Conservation (phyloP, 2,113 vertebrate species). For the Gymnogyps californianus region DNA sequence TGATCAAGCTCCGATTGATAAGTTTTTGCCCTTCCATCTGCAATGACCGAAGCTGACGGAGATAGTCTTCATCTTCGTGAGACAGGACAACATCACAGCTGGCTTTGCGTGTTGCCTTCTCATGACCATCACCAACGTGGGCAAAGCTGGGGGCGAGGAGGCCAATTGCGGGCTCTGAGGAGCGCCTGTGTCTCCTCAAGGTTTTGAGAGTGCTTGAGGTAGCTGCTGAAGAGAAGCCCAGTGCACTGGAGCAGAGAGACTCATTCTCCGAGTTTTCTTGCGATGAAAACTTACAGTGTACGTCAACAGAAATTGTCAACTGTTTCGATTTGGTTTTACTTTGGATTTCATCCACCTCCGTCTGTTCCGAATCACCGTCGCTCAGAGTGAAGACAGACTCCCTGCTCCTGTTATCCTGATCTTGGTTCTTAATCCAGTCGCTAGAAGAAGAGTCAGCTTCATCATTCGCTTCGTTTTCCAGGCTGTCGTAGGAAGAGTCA, state of each 20-base stretch:
- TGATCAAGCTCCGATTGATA: slow-evolving; percentile 65
- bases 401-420: slow-evolving; percentile 85
- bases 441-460: slow-evolving; percentile 82
- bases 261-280: slow-evolving; percentile 27
- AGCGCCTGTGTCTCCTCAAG: slow-evolving; percentile 76
- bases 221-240: slow-evolving; percentile 43
- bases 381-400: slow-evolving; percentile 90
- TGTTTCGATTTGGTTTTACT: slow-evolving; percentile 69
- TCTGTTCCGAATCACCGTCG: slow-evolving; percentile 80
- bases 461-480: slow-evolving; percentile 90
- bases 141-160: slow-evolving; percentile 40
- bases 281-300: slow-evolving; percentile 33
- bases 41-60: slow-evolving; percentile 70
- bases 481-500: slow-evolving; percentile 91
- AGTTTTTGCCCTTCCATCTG: slow-evolving; percentile 82
- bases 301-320: slow-evolving; percentile 39
- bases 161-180: slow-evolving; percentile 81
- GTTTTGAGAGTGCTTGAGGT: slow-evolving; percentile 40
- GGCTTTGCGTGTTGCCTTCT: slow-evolving; percentile 73
- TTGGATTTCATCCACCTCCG: slow-evolving; percentile 68
- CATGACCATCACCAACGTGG: neutral
- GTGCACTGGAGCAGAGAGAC: neutral
- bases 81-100: slow-evolving; percentile 82
- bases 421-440: slow-evolving; percentile 68
- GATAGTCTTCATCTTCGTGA: slow-evolving; percentile 71